Evolutionary conservation across 2,888 invertebrate species (phyloP), one percentile per base, ranked within the genome.

Genomic region (Heliconius hortense): DNA sequence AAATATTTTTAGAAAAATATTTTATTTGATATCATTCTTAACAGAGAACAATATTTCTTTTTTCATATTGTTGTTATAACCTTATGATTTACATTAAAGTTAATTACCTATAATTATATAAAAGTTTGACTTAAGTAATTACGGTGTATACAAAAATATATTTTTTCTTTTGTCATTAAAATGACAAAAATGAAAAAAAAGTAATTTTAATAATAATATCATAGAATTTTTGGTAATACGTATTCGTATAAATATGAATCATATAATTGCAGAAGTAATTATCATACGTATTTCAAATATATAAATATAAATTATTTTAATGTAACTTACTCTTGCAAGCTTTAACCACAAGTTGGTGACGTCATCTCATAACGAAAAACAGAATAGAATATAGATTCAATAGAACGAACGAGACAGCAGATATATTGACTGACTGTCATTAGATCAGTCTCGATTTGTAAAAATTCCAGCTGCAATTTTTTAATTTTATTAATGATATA

Each of bases 371-470:
- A 31, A 24, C 31, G 56, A 53, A 28, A 48, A 69, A 56, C 43
- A 66, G 66, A 43, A 39, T 66, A 63, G 31, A 63, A 48, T 31
- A 39, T 66, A 48, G 48, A 48, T 48, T 18, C 48, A 48, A 48
- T 48, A 21, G 21, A 21, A 48, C 21, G 48, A 48, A 48, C 5
- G 56, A 56, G 69, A 68, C 48, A 68, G 35, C 31, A 56, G 31
- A 35, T 69, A 69, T 1, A 35, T 35, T 35, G 35, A 28, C 11
- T 68, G 68, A 13, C 68, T 68, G 53, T 68, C 21, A 53, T 68
- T 68, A 53, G 28, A 68, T 53, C 68, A 53, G 68, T 48, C 28
- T 31, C 26, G 28, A 56, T 69, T 69, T 56, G 69, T 56, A 35
- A 35, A 69, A 69, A 56, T 56, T 69, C 15, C 69, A 56, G 69